Conservation (phyloP, 1,140 invertebrate genomes). For the Eriosoma lanigerum region DNA sequence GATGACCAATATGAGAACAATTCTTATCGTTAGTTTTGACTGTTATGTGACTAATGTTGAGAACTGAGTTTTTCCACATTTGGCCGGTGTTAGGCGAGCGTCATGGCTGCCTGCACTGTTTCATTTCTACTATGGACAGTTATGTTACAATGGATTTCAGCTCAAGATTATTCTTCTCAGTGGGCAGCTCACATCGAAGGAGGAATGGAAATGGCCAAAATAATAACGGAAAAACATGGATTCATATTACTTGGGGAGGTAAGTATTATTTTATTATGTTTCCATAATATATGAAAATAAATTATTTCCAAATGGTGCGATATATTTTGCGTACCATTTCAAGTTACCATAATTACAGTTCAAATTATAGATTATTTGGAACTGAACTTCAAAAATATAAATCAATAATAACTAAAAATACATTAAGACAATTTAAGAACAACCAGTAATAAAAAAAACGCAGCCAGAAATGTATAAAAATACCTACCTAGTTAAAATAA, state of each 20-base stretch:
- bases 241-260: conserved; percentile 55
- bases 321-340: too few species aligned
- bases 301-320: too few species aligned
- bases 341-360: too few species aligned
- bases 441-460: too few species aligned
- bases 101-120: conserved; percentile 46
- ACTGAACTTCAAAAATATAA: too few species aligned
- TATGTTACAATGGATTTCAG: neutral
- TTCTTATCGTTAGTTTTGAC: neutral
- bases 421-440: too few species aligned
- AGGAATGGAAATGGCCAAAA: conserved; percentile 53
- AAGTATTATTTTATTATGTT: conserved; percentile 20
- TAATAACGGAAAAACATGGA: conserved; percentile 54
- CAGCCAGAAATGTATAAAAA: too few species aligned
- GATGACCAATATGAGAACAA: neutral
- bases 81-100: conserved; percentile 37
- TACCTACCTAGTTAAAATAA: too few species aligned
- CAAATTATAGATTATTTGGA: too few species aligned
- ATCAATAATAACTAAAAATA: too few species aligned
- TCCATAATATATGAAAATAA: neutral
- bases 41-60: conserved; percentile 39
- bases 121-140: conserved; percentile 28
- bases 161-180: conserved; percentile 54
- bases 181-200: conserved; percentile 56
- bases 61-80: conserved; percentile 26